These are phyloP conservation scores for Drosophila subpulchrella DNA, from an alignment of 1,140 invertebrate species.

Conservation along the genomic window DNA sequence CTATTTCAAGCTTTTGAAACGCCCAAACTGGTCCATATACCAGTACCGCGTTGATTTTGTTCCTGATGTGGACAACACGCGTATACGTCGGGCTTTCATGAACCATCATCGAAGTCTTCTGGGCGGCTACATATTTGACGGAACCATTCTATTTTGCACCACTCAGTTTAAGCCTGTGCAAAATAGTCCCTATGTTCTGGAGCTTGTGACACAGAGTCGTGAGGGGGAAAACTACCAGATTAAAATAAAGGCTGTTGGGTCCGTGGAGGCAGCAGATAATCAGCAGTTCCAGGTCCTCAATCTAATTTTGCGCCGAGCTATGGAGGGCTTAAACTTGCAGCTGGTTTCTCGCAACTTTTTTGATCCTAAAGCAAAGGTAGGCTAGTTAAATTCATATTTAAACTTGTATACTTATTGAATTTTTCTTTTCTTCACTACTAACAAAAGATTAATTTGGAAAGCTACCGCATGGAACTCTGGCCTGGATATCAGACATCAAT, in stretches of 20 bases:
- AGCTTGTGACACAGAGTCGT: conserved; percentile 67
- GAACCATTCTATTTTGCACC: conserved; percentile 82
- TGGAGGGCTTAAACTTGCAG: conserved; percentile 87
- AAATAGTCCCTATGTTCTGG: conserved; percentile 35
- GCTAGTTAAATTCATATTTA: neutral
- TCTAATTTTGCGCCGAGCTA: conserved; percentile 89
- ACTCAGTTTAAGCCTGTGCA: conserved; percentile 45
- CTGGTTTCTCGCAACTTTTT: conserved; percentile 92
- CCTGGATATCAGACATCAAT: conserved; percentile 93
- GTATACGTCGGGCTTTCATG: conserved; percentile 55
- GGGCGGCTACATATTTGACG: conserved; percentile 86
- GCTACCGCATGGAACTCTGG: conserved; percentile 87
- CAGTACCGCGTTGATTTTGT: conserved; percentile 93
- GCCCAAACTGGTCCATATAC: conserved; percentile 90
- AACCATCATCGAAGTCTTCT: conserved; percentile 53
- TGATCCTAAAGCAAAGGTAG: conserved; percentile 88
- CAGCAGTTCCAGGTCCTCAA: conserved; percentile 84
- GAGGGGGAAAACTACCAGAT: conserved; percentile 74
- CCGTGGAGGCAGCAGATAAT: conserved; percentile 54
- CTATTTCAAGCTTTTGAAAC: conserved; percentile 89
- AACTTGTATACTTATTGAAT: no score
- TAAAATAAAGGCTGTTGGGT: conserved; percentile 60
- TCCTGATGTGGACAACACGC: conserved; percentile 86
- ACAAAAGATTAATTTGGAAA: conserved; percentile 74
- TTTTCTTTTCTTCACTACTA: neutral